These are phyloP conservation scores for Polymixis flavicincta DNA, from an alignment of 2,888 invertebrate genomes.

Conservation along the genomic window DNA sequence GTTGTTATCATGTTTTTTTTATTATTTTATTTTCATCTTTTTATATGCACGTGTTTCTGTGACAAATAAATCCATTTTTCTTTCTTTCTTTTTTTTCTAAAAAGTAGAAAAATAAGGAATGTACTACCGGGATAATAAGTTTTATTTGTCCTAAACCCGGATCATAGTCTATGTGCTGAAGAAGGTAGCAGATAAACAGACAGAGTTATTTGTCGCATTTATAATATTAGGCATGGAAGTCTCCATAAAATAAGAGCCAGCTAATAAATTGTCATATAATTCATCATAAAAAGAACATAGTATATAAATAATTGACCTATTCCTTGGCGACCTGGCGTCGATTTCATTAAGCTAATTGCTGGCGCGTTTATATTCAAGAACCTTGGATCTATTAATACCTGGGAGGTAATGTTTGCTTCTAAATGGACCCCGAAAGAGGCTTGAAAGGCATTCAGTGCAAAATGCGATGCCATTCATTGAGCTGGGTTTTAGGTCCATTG, in stretches of 20 bases:
- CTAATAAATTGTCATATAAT: conserved; percentile 27
- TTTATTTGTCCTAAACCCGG: no score
- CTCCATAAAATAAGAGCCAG: conserved; percentile 9
- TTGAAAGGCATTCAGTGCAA: conserved; percentile 43
- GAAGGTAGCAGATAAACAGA: neutral
- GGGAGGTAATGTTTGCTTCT: conserved; percentile 31
- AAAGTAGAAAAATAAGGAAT: no score
- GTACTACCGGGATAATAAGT: no score
- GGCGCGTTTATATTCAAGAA: conserved; percentile 38
- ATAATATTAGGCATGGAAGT: neutral
- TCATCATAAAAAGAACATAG: conserved; percentile 35
- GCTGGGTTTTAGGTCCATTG: conserved; percentile 21
- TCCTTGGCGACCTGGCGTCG: conserved; percentile 9
- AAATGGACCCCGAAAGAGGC: conserved; percentile 32
- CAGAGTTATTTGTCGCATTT: neutral
- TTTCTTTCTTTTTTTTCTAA: no score
- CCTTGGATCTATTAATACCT: conserved; percentile 34
- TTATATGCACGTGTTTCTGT: no score
- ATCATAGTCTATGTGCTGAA: no score
- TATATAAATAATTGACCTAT: conserved; percentile 24
- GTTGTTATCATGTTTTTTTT: no score
- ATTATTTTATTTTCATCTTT: no score
- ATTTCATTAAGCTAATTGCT: conserved; percentile 55
- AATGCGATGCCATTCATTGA: conserved; percentile 42
- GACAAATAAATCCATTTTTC: no score